phyloP scores from a whole-genome alignment of 2,113 vertebrate genomes.

The Ochotona princeps region DNA sequence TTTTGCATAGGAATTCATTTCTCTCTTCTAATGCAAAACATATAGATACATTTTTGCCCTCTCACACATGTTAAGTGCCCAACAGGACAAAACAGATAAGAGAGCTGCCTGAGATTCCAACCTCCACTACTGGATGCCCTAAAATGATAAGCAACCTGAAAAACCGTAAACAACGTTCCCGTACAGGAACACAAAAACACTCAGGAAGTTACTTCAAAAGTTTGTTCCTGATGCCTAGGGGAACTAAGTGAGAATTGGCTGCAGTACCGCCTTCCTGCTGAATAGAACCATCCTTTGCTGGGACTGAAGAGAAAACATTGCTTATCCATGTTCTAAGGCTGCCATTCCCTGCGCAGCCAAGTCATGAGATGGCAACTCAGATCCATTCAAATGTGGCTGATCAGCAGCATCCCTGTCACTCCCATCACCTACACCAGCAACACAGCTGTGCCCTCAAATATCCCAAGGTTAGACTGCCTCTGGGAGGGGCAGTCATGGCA shows the following conservation, averaged over 20 bases:
- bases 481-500: neutral
- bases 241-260: neutral
- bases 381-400: neutral
- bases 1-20: neutral
- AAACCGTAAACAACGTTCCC: neutral
- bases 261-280: neutral
- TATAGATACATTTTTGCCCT: neutral
- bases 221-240: neutral
- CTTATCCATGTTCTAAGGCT: neutral
- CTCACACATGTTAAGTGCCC: neutral
- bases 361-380: neutral
- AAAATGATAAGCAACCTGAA: neutral
- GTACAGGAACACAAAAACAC: neutral
- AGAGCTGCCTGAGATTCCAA: neutral
- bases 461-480: neutral
- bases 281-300: neutral
- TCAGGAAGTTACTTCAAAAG: neutral
- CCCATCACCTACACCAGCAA: neutral
- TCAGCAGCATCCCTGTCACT: neutral
- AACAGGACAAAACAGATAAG: neutral
- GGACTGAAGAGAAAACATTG: neutral
- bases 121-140: neutral
- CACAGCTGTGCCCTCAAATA: neutral
- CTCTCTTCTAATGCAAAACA: neutral
- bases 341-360: neutral